phyloP scores from a whole-genome alignment of 2,888 invertebrate species.

The Zygothrica quintamaculata region DNA sequence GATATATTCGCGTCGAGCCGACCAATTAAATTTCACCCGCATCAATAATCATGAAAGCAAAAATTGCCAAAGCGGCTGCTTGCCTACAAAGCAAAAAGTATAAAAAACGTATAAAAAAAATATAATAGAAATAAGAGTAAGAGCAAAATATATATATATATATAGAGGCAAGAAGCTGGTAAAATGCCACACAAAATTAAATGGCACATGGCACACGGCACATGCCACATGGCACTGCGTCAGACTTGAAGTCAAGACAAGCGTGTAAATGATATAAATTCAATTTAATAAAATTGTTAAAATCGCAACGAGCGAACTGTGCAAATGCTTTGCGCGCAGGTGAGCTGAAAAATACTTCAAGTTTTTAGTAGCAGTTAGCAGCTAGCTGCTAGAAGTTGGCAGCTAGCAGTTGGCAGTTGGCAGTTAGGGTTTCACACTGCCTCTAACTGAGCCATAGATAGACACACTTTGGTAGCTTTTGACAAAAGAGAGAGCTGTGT shows the following conservation, averaged over 20 bases:
- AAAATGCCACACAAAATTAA: constrained; percentile 79
- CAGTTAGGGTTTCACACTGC: too few species aligned
- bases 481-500: neutral
- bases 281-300: constrained; percentile 84
- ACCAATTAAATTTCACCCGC: constrained; percentile 83
- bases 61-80: constrained; percentile 64
- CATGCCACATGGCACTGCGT: constrained; percentile 50
- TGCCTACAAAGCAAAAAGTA: constrained; percentile 37
- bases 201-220: constrained; percentile 50
- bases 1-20: constrained; percentile 54
- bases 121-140: constrained; percentile 16
- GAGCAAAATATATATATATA: constrained; percentile 7
- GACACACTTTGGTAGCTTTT: neutral
- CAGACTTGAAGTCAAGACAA: constrained; percentile 75
- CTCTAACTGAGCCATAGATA: too few species aligned
- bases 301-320: constrained; percentile 80
- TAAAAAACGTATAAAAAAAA: too few species aligned
- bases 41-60: constrained; percentile 82
- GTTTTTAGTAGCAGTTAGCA: constrained; percentile 51
- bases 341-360: constrained; percentile 76
- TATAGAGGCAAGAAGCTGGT: constrained; percentile 27
- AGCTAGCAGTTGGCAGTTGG: too few species aligned
- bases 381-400: neutral
- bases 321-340: constrained; percentile 79
- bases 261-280: constrained; percentile 84